A percentile compares a stretch with the other conserved stretches of the same genome.
Evolutionary conservation across 2,797 vertebrate genomes (phyloP).

Genomic region (Notolabrus celidotus): DNA sequence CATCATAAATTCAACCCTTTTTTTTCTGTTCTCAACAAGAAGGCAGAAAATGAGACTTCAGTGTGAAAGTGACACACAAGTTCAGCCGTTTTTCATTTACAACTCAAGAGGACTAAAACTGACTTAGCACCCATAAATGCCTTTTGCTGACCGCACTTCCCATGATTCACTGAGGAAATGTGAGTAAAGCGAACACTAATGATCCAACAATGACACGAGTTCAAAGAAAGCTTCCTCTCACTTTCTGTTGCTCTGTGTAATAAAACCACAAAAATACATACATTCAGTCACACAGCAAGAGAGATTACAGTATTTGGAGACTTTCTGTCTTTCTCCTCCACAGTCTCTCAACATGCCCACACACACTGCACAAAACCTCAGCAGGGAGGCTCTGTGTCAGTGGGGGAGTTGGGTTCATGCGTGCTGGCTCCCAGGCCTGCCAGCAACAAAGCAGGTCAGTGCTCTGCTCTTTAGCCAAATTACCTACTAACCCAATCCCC

Average conservation of each 20-base stretch:
- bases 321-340: constrained; percentile 25
- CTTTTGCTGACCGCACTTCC: constrained; percentile 68
- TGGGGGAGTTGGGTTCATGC: constrained; percentile 63
- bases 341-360: constrained; percentile 64
- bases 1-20: not conserved
- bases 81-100: constrained; percentile 56
- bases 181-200: constrained; percentile 60
- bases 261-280: constrained; percentile 36
- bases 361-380: constrained; percentile 80
- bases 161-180: constrained; percentile 75
- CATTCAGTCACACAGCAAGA: constrained; percentile 29
- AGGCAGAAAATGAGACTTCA: constrained; percentile 10
- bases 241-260: constrained; percentile 35
- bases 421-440: constrained; percentile 61
- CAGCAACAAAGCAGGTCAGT: constrained; percentile 73
- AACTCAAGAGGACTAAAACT: constrained; percentile 20
- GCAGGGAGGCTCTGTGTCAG: constrained; percentile 64
- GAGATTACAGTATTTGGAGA: constrained; percentile 5
- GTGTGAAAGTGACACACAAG: not conserved
- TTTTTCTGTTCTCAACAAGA: not conserved
- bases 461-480: constrained; percentile 76
- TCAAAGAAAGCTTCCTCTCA: constrained; percentile 66
- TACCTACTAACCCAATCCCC: constrained; percentile 75
- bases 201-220: constrained; percentile 51
- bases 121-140: constrained; percentile 47